Percentiles rank a stretch among this genome's conserved stretches.
phyloP scores from a whole-genome alignment of 2,888 invertebrate species.

The Ochropacha duplaris region DNA sequence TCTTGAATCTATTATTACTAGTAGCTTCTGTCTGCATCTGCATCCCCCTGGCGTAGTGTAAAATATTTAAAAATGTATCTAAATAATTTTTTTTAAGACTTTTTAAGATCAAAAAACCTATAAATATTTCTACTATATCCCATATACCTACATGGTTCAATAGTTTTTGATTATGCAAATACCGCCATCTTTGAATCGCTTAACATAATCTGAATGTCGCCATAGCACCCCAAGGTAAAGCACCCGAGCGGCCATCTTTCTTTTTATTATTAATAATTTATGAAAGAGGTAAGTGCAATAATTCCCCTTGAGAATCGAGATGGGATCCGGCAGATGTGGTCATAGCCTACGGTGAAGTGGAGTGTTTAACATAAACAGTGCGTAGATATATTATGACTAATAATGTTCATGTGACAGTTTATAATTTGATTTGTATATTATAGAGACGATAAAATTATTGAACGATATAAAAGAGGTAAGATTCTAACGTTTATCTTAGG shows the following conservation, averaged over 20 bases:
- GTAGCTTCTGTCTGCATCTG: too few species aligned
- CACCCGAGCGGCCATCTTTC: conserved; percentile 74
- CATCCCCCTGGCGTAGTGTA: too few species aligned
- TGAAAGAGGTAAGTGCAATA: conserved; percentile 59
- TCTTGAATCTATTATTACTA: too few species aligned
- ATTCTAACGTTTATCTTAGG: too few species aligned
- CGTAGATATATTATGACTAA: not conserved
- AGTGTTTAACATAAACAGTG: conserved; percentile 1
- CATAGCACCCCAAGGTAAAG: conserved; percentile 15
- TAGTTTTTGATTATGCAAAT: not conserved
- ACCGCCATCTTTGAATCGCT: not conserved
- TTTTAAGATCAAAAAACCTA: too few species aligned
- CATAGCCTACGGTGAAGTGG: conserved; percentile 23
- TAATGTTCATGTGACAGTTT: not conserved
- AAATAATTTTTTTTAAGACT: too few species aligned
- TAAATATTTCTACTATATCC: too few species aligned
- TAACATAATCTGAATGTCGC: not conserved
- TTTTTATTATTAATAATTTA: conserved; percentile 58
- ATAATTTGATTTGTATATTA: not conserved
- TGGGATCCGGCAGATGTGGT: conserved; percentile 24
- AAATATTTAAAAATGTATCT: too few species aligned
- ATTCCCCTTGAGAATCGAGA: conserved; percentile 46
- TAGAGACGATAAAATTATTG: not conserved
- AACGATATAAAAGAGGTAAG: not conserved
- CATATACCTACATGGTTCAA: too few species aligned